Evolutionary conservation across 2,888 invertebrate genomes (phyloP), one percentile per base, ranked within the genome.

Genomic region (Rhagium mordax): DNA sequence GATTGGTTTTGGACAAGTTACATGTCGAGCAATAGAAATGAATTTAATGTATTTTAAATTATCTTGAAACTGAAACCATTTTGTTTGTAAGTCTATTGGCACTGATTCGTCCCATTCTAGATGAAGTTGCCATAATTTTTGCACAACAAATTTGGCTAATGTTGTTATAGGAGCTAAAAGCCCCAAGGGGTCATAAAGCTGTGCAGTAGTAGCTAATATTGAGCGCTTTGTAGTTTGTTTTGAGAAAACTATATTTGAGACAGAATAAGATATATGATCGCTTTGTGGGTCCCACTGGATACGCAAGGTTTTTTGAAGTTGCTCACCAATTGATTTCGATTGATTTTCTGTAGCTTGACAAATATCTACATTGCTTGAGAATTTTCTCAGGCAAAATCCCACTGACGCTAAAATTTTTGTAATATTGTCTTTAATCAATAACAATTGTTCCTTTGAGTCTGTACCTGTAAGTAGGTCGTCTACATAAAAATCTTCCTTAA

Each of bases 401-500:
- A 21, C 18, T 20, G 53, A 53, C 1, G 21, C 8, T 53, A 53
- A 53, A 21, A 53, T 21, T 53, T 21, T 20, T 21, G 53, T 21
- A 21, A 53, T 53, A 21, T 53, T 53, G 8, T 53, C 8, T 53
- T 53, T 53, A 20, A 53, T 53, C 1, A 53, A 20, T 51, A 53
- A 53, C 21, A 53, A 53, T 4, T 53, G 18, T 53, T 53, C 53
- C 10, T 6, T 13, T 21, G 53, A 53, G 13, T 20, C n/a, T 21
- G 53, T 8, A 13, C 53, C 53, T 21, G 53, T 53, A 8, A 53
- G 20, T n/a, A 53, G 13, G 10, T 53, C 53, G 53, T 20, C 53
- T 53, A 53, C 53, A 53, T 53, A 53, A 21, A 53, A 53, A 53
- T 53, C 53, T 53, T 53, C 53, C 53, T 53, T 53, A 53, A 53